Evolutionary conservation across 2,888 invertebrate genomes (phyloP).

Genomic region (Heliconius sara): DNA sequence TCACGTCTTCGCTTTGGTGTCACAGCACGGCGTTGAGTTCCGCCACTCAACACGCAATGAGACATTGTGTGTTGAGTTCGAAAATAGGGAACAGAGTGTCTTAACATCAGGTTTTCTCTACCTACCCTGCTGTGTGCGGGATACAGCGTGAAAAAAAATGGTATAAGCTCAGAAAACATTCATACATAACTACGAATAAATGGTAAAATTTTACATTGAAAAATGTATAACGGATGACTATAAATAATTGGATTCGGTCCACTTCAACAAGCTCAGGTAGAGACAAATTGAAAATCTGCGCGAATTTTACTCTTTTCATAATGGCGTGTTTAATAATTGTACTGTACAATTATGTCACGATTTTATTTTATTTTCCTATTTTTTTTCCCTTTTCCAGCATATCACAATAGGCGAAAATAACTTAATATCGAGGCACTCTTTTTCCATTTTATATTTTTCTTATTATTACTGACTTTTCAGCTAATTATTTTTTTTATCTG

Average conservation of each 20-base stretch:
- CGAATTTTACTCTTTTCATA: conserved; percentile 18
- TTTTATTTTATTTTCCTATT: background rate
- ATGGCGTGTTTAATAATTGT: conserved; percentile 20
- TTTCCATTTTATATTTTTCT: no score
- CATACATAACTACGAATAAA: background rate
- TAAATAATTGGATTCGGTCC: conserved; percentile 41
- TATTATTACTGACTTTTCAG: no score
- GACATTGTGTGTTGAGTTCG: no score
- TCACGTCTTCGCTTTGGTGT: no score
- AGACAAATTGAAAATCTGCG: conserved; percentile 27
- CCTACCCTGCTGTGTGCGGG: no score
- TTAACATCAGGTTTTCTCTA: no score
- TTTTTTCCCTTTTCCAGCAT: background rate
- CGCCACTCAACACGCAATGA: no score
- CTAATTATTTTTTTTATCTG: no score
- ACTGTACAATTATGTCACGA: background rate
- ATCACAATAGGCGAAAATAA: background rate
- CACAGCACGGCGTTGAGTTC: no score
- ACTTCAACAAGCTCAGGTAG: conserved; percentile 41
- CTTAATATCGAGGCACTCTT: background rate
- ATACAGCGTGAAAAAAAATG: no score
- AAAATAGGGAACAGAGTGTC: no score
- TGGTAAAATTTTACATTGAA: background rate
- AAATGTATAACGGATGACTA: conserved; percentile 25
- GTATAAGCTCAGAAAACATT: no score